Conservation (phyloP, 2,797 vertebrate genomes). For the Carduelis carduelis region DNA sequence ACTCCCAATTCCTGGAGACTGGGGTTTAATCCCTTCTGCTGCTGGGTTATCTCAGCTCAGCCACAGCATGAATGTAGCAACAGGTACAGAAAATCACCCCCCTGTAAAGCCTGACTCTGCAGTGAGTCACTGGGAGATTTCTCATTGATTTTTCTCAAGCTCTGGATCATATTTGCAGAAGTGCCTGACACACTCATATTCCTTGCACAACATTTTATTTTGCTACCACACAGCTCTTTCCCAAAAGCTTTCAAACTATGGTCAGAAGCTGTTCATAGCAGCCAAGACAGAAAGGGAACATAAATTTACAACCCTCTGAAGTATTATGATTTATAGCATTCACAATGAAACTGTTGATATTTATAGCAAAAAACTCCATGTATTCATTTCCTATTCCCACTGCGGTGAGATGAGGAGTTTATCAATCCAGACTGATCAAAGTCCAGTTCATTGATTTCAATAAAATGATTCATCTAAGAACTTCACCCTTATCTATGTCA, state of each 20-base stretch:
- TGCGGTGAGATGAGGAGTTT: neutral
- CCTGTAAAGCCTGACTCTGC: neutral
- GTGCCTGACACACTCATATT: neutral
- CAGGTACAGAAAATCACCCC: neutral
- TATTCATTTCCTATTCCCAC: constrained; percentile 45
- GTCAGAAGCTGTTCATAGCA: constrained; percentile 6
- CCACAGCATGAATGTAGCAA: neutral
- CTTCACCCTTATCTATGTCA: constrained; percentile 19
- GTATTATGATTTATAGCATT: constrained; percentile 25
- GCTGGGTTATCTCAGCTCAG: neutral
- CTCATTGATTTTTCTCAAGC: neutral
- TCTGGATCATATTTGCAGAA: neutral
- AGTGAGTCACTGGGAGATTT: neutral
- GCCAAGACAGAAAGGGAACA: neutral
- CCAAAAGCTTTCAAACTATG: neutral
- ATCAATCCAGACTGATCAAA: constrained; percentile 8
- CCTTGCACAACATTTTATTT: neutral
- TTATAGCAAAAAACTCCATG: neutral
- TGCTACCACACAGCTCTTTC: neutral
- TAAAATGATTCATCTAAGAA: neutral
- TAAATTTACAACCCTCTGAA: constrained; percentile 43
- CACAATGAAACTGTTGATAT: constrained; percentile 30
- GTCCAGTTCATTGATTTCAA: constrained; percentile 27
- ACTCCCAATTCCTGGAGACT: neutral
- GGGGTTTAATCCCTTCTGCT: neutral